Evolutionary conservation across 1,140 invertebrate species (phyloP).

Genomic region (Macrocentrus cingulum): DNA sequence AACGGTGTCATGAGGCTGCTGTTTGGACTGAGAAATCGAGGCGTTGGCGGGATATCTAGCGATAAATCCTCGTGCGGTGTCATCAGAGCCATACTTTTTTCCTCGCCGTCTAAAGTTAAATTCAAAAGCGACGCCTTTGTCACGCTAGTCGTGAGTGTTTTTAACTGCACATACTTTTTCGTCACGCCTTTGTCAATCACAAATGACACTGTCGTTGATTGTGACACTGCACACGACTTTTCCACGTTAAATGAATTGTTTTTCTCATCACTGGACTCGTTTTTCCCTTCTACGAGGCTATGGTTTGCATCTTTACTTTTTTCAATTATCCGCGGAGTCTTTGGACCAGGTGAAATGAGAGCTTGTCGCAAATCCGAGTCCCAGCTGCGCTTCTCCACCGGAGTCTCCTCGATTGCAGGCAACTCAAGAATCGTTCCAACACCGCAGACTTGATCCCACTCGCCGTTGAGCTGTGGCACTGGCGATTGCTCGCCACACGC

Average conservation of each 20-base stretch:
- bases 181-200: constrained; percentile 33
- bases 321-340: not conserved
- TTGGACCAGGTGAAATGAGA: constrained; percentile 7
- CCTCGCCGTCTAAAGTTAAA: not conserved
- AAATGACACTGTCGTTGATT: not conserved
- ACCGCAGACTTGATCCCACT: constrained; percentile 52
- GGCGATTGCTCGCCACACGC: constrained; percentile 50
- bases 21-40: constrained; percentile 46
- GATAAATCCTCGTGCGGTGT: constrained; percentile 48
- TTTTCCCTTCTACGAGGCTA: not conserved
- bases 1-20: constrained; percentile 37
- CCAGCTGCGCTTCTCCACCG: too few species aligned
- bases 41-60: constrained; percentile 49
- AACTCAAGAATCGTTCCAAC: constrained; percentile 48
- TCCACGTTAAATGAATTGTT: not conserved
- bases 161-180: constrained; percentile 49
- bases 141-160: constrained; percentile 40
- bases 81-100: constrained; percentile 30
- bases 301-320: not conserved
- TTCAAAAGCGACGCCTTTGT: not conserved
- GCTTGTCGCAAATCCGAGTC: constrained; percentile 48
- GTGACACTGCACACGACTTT: constrained; percentile 5
- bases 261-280: not conserved
- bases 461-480: constrained; percentile 45
- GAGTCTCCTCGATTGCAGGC: constrained; percentile 28